These are phyloP conservation scores for Syrmaticus mikado DNA, from an alignment of 2,113 vertebrate genomes.

Conservation along the genomic window DNA sequence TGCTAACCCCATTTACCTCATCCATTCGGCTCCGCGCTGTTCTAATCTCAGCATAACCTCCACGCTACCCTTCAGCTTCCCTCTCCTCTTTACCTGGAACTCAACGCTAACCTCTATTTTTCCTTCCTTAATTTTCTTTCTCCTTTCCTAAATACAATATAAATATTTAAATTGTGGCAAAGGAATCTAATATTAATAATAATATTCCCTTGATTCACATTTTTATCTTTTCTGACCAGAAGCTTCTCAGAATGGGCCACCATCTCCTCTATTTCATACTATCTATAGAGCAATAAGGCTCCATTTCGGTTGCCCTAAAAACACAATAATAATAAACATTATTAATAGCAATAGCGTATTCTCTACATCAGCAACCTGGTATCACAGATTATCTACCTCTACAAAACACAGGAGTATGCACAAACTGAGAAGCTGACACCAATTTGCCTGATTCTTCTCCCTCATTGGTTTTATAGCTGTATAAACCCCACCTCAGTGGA, in stretches of 20 bases:
- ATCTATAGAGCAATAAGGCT: neutral
- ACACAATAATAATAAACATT: slow-evolving; percentile 53
- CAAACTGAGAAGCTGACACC: slow-evolving; percentile 62
- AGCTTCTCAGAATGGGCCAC: neutral
- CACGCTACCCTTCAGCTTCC: neutral
- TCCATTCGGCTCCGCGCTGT: neutral
- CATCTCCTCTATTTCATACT: neutral
- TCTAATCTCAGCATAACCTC: neutral
- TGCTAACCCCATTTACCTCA: neutral
- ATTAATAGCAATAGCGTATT: slow-evolving; percentile 58
- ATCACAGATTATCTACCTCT: slow-evolving; percentile 44
- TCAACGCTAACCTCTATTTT: neutral
- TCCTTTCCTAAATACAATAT: neutral
- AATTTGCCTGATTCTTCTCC: slow-evolving; percentile 64
- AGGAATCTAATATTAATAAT: neutral
- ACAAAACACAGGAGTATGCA: slow-evolving; percentile 61
- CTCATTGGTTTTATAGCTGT: slow-evolving; percentile 67
- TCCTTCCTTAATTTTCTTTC: neutral
- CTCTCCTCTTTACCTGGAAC: neutral
- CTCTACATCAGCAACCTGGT: slow-evolving; percentile 69
- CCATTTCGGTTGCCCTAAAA: slow-evolving; percentile 38
- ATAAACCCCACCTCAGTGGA: slow-evolving; percentile 60
- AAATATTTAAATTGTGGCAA: neutral
- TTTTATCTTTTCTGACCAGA: slow-evolving; percentile 29
- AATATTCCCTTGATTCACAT: neutral